Conservation (phyloP, 1,140 invertebrate genomes). For the Drosophila ogumai region DNA sequence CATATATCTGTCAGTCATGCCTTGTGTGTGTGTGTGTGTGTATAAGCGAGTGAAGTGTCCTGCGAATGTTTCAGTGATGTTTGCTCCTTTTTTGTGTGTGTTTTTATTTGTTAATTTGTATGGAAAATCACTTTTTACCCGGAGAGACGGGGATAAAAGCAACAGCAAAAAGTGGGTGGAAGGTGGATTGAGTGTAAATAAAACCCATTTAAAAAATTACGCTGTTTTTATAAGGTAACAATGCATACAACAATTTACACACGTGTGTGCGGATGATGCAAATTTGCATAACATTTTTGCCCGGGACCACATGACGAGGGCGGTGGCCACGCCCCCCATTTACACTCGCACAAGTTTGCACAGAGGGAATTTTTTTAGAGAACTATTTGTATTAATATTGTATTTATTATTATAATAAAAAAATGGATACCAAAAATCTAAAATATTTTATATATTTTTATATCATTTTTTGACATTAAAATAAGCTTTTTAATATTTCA, state of each 20-base stretch:
- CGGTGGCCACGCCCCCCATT: slow-evolving; percentile 19
- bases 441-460: neutral
- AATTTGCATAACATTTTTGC: slow-evolving; percentile 81
- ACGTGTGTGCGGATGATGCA: slow-evolving; percentile 74
- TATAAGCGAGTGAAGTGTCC: slow-evolving; percentile 16
- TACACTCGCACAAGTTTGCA: slow-evolving; percentile 8
- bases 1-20: slow-evolving; percentile 8
- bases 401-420: neutral
- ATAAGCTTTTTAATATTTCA: neutral
- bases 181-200: slow-evolving; percentile 41
- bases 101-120: slow-evolving; percentile 77
- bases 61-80: slow-evolving; percentile 44
- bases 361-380: neutral
- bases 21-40: neutral
- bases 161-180: slow-evolving; percentile 1
- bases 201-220: slow-evolving; percentile 81
- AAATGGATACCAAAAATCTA: too few relatives aligned
- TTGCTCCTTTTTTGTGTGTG: slow-evolving; percentile 29
- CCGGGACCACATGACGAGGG: slow-evolving; percentile 28
- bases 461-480: neutral
- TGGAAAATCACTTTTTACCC: slow-evolving; percentile 80
- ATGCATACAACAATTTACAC: slow-evolving; percentile 82
- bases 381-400: neutral
- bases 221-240: slow-evolving; percentile 82
- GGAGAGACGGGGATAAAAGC: slow-evolving; percentile 15